phyloP scores from a whole-genome alignment of 2,888 invertebrate genomes.

The Chrysotoxum bicinctum region DNA sequence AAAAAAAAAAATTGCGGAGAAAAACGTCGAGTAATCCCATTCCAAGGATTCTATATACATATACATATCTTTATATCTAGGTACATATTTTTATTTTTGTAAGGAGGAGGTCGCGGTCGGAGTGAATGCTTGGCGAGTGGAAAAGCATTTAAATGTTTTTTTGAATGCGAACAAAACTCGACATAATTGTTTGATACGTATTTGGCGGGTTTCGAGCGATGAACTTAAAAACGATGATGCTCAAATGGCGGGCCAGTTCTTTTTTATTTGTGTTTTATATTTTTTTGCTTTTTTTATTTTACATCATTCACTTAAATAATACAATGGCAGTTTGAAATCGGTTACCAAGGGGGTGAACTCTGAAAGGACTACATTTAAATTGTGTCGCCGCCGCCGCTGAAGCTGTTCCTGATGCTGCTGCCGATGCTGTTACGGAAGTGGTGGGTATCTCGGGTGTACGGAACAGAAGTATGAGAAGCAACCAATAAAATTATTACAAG shows the following conservation, averaged over 20 bases:
- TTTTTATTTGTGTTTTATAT: constrained; percentile 19
- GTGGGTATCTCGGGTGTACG: constrained; percentile 19
- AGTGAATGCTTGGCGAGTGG: constrained; percentile 54
- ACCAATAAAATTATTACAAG: constrained; percentile 61
- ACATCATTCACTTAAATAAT: constrained; percentile 38
- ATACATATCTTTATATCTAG: not conserved
- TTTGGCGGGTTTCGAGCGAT: constrained; percentile 70
- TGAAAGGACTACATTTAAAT: constrained; percentile 57
- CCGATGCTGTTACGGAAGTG: constrained; percentile 12
- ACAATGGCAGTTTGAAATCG: constrained; percentile 54
- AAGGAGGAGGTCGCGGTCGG: constrained; percentile 45
- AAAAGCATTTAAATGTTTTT: constrained; percentile 70
- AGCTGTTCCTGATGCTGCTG: constrained; percentile 23
- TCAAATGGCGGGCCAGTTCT: constrained; percentile 63
- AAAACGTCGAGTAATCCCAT: constrained; percentile 14
- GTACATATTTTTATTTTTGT: constrained; percentile 1
- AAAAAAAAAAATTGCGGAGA: constrained; percentile 34
- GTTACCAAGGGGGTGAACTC: constrained; percentile 66
- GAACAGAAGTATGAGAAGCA: constrained; percentile 10
- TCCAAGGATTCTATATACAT: not conserved
- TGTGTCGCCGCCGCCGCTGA: constrained; percentile 24
- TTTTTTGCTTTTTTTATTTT: constrained; percentile 33
- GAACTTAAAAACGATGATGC: constrained; percentile 66
- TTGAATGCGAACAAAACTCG: constrained; percentile 61
- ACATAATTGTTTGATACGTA: constrained; percentile 71